phyloP scores from a whole-genome alignment of 2,113 vertebrate genomes.

The Chaetodon auriga region DNA sequence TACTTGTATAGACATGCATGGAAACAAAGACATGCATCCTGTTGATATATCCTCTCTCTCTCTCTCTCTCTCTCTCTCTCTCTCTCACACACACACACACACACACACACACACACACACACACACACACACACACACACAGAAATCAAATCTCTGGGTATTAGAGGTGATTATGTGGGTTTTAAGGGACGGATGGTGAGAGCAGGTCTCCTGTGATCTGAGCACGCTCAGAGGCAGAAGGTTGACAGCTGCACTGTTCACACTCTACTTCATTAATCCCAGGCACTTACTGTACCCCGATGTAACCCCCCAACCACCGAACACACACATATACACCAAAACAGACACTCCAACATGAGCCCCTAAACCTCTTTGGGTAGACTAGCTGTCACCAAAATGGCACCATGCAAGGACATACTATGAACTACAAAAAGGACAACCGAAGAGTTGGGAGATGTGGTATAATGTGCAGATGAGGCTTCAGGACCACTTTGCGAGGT shows the following conservation, averaged over 20 bases:
- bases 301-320: constrained; percentile 12
- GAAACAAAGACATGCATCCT: constrained; percentile 35
- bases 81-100: not conserved
- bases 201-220: constrained; percentile 57
- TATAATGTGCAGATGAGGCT: not conserved
- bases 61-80: too few relatives aligned
- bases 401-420: constrained; percentile 1
- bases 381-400: constrained; percentile 20
- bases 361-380: constrained; percentile 24
- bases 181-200: constrained; percentile 57
- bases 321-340: constrained; percentile 17
- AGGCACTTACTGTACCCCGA: constrained; percentile 39
- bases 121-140: not conserved
- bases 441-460: not conserved
- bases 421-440: constrained; percentile 1
- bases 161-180: constrained; percentile 70
- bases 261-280: constrained; percentile 67
- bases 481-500: not conserved
- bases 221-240: constrained; percentile 53
- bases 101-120: not conserved
- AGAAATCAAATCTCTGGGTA: constrained; percentile 49
- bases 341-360: constrained; percentile 25
- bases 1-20: not conserved
- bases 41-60: not conserved
- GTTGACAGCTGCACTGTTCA: constrained; percentile 73